phyloP scores from a whole-genome alignment of 1,140 invertebrate species.

The Lepidurus apus region DNA sequence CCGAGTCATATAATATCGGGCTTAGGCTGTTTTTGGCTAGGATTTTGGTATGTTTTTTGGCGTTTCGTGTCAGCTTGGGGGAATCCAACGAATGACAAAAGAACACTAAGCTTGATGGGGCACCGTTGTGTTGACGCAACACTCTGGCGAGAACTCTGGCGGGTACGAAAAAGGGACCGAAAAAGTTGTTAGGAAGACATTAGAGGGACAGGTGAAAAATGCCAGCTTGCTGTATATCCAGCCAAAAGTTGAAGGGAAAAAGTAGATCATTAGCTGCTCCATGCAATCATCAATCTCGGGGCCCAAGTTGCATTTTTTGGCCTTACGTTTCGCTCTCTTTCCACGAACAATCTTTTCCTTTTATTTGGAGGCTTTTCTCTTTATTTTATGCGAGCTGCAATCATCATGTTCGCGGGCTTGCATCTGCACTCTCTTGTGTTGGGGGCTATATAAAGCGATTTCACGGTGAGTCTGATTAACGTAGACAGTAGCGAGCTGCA shows the following conservation, averaged over 20 bases:
- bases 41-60: background rate
- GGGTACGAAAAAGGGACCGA: background rate
- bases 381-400: background rate
- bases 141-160: background rate
- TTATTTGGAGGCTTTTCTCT: background rate
- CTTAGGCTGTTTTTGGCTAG: constrained; percentile 21
- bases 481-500: background rate
- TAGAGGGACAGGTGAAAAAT: constrained; percentile 13
- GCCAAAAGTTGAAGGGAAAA: background rate
- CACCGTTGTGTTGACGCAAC: constrained; percentile 6
- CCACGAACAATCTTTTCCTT: background rate
- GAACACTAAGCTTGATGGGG: background rate
- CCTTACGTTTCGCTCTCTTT: background rate
- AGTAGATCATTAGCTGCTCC: constrained; percentile 1
- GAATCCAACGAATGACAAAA: background rate
- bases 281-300: background rate
- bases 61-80: background rate
- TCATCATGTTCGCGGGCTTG: background rate
- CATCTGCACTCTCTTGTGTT: background rate
- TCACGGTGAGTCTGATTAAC: constrained; percentile 6
- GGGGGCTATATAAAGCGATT: background rate
- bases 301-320: background rate
- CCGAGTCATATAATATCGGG: background rate
- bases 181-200: background rate
- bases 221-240: constrained; percentile 16